Conservation (phyloP, 2,113 vertebrate species). For the Cyanoderma ruficeps region DNA sequence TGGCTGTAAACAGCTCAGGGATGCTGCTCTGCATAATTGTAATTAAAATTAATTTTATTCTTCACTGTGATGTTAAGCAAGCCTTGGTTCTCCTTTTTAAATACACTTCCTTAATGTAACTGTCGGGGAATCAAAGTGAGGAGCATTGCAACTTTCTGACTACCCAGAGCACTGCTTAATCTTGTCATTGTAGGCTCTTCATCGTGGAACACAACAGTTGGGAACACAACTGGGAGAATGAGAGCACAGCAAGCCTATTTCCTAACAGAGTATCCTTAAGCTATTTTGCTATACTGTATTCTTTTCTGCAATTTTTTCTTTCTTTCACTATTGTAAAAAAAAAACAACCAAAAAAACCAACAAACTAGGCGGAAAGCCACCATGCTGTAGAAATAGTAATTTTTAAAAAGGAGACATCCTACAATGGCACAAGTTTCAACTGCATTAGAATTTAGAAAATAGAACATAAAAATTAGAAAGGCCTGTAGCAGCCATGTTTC, state of each 20-base stretch:
- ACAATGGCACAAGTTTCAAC: accelerated
- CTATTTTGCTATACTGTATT: not conserved
- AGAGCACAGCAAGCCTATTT: not conserved
- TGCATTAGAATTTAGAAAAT: not conserved
- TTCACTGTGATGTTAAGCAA: not conserved
- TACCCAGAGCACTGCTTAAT: not conserved
- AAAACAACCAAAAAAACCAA: not conserved
- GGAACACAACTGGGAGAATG: not conserved
- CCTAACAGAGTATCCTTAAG: not conserved
- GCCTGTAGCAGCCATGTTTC: not conserved
- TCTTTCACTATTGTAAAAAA: not conserved
- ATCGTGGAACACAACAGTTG: not conserved
- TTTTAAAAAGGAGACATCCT: not conserved
- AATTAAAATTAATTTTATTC: not conserved
- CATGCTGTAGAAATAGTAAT: accelerated
- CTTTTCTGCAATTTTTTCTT: not conserved
- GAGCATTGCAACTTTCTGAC: not conserved
- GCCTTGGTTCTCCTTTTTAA: not conserved
- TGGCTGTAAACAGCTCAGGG: not conserved
- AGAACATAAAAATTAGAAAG: not conserved
- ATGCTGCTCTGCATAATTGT: not conserved
- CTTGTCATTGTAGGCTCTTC: not conserved
- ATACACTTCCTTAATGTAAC: not conserved
- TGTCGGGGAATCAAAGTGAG: not conserved
- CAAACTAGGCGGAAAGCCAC: not conserved